phyloP scores from a whole-genome alignment of 2,888 invertebrate species.

The Myopa testacea region DNA sequence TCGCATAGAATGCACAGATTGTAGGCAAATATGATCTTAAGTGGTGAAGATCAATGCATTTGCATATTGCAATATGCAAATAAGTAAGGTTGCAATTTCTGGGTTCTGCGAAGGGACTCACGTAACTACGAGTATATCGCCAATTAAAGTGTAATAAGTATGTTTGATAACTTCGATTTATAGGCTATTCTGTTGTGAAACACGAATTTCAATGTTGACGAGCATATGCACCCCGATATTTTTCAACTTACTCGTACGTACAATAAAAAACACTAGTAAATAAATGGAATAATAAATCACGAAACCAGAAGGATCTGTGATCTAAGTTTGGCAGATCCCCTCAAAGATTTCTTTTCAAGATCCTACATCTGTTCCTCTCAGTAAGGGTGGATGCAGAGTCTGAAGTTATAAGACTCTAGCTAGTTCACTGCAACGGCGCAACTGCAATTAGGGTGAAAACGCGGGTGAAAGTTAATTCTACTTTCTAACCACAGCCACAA shows the following conservation, averaged over 20 bases:
- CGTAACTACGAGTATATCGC: constrained; percentile 1
- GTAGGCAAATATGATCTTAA: constrained; percentile 40
- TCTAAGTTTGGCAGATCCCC: constrained; percentile 12
- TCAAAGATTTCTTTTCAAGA: not conserved
- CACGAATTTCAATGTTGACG: not conserved
- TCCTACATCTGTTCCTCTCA: constrained; percentile 16
- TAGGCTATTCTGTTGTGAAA: not conserved
- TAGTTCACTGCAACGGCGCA: not conserved
- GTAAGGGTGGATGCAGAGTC: not conserved
- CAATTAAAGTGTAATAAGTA: constrained; percentile 30
- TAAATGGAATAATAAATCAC: constrained; percentile 20
- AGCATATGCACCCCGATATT: too few species aligned
- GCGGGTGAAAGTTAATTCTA: constrained; percentile 42
- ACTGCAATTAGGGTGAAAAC: constrained; percentile 16
- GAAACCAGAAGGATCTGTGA: constrained; percentile 6
- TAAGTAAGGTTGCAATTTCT: constrained; percentile 15
- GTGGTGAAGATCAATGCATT: constrained; percentile 37
- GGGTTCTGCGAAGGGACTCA: constrained; percentile 11
- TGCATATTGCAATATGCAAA: constrained; percentile 43
- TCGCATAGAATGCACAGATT: constrained; percentile 37
- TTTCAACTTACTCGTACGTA: too few species aligned
- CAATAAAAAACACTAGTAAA: too few species aligned
- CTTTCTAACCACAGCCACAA: not conserved
- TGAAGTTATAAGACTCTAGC: not conserved
- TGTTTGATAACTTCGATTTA: constrained; percentile 8